A percentile compares a stretch with the other conserved stretches of the same genome.
phyloP scores from a whole-genome alignment of 1,140 invertebrate genomes.

The Odontomachus brunneus region DNA sequence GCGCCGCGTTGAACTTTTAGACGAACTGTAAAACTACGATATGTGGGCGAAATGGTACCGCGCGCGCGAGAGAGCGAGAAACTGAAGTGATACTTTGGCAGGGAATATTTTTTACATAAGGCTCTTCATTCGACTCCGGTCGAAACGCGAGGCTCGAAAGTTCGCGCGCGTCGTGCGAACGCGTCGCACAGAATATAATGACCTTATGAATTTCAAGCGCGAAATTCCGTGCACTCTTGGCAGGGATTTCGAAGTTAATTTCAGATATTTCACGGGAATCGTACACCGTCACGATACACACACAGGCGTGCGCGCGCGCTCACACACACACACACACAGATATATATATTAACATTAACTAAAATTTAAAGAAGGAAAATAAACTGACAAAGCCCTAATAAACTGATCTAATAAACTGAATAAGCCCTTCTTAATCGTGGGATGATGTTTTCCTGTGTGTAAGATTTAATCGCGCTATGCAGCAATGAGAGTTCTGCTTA shows the following conservation, averaged over 20 bases:
- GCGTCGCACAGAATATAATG: neutral
- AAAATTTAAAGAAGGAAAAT: too few relatives aligned
- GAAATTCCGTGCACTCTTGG: constrained; percentile 6
- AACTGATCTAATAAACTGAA: too few relatives aligned
- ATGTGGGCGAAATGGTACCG: neutral
- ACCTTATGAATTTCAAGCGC: constrained; percentile 28
- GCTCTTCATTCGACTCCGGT: neutral
- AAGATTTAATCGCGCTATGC: too few relatives aligned
- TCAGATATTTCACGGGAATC: neutral
- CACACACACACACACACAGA: too few relatives aligned
- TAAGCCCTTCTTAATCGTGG: too few relatives aligned
- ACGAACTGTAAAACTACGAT: constrained; percentile 39
- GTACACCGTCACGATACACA: neutral
- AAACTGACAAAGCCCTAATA: too few relatives aligned
- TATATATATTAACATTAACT: too few relatives aligned
- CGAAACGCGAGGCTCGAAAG: constrained; percentile 29
- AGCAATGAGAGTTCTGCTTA: too few relatives aligned
- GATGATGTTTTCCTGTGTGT: too few relatives aligned
- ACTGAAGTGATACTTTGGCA: constrained; percentile 28
- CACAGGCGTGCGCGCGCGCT: too few relatives aligned
- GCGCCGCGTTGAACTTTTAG: constrained; percentile 30
- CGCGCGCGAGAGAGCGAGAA: neutral
- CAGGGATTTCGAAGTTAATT: neutral
- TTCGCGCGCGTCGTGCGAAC: neutral
- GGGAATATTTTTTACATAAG: constrained; percentile 43